Evolutionary conservation across 2,113 vertebrate genomes (phyloP).

Genomic region (Terrapene triunguis): DNA sequence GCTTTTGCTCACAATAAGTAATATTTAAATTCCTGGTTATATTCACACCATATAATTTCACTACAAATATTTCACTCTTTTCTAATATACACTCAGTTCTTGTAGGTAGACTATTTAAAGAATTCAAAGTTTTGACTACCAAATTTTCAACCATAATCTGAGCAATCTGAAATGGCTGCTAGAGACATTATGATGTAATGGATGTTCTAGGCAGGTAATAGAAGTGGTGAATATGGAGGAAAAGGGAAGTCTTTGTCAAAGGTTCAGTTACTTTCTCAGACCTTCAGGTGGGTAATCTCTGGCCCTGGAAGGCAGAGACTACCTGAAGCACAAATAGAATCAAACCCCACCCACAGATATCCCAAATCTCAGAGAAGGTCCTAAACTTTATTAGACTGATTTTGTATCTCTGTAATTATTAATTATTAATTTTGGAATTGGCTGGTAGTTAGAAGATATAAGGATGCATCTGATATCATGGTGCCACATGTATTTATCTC

Average conservation of each 20-base stretch:
- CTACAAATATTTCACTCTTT: neutral
- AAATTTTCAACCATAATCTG: neutral
- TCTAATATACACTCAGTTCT: neutral
- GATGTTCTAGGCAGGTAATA: neutral
- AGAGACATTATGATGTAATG: neutral
- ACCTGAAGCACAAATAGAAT: neutral
- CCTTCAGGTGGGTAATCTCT: neutral
- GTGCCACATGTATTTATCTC: neutral
- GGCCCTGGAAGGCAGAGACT: neutral
- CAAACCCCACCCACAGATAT: neutral
- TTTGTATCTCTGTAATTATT: slow-evolving; percentile 5
- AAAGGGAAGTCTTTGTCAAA: neutral
- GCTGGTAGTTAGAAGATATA: neutral
- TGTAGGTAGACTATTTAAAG: neutral
- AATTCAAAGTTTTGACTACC: neutral
- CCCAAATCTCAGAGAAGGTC: neutral
- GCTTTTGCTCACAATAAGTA: neutral
- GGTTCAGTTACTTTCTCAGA: neutral
- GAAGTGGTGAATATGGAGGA: neutral
- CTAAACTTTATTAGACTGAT: neutral
- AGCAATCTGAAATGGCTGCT: neutral
- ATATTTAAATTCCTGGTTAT: neutral
- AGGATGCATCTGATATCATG: neutral
- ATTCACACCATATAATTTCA: neutral
- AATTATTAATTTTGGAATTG: neutral